A percentile compares a stretch with the other conserved stretches of the same genome.
phyloP scores from a whole-genome alignment of 2,888 invertebrate species.

The Hyppa rectilinea region DNA sequence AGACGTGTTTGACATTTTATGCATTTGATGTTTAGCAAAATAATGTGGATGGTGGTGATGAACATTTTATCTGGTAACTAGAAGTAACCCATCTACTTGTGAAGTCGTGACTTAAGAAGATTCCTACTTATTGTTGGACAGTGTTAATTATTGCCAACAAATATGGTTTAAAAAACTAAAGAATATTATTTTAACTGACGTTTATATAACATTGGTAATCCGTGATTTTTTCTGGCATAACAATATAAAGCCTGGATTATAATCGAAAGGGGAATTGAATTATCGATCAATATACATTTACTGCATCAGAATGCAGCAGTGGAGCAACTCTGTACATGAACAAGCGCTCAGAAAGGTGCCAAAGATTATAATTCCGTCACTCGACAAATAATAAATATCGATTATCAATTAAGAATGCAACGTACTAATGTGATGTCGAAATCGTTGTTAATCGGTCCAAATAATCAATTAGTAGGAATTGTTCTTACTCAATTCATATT shows the following conservation, averaged over 20 bases:
- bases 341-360: conserved; percentile 11
- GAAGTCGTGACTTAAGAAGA: not conserved
- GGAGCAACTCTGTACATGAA: conserved; percentile 25
- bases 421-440: conserved; percentile 12
- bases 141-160: not conserved
- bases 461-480: conserved; percentile 8
- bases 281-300: not conserved
- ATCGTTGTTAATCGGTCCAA: conserved; percentile 4
- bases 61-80: no score
- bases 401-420: conserved; percentile 20
- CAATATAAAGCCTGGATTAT: not conserved
- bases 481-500: not conserved
- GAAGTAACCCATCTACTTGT: no score
- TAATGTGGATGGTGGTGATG: not conserved
- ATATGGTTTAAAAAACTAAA: not conserved
- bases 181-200: not conserved
- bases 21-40: no score
- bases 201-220: not conserved
- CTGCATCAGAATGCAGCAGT: conserved; percentile 28
- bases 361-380: no score
- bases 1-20: not conserved
- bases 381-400: no score
- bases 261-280: not conserved
- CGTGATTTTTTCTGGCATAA: not conserved
- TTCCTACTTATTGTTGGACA: not conserved